A percentile compares a stretch with the other conserved stretches of the same genome.
These are phyloP conservation scores for Tetragonisca angustula DNA, from an alignment of 2,888 invertebrate genomes.

Conservation along the genomic window DNA sequence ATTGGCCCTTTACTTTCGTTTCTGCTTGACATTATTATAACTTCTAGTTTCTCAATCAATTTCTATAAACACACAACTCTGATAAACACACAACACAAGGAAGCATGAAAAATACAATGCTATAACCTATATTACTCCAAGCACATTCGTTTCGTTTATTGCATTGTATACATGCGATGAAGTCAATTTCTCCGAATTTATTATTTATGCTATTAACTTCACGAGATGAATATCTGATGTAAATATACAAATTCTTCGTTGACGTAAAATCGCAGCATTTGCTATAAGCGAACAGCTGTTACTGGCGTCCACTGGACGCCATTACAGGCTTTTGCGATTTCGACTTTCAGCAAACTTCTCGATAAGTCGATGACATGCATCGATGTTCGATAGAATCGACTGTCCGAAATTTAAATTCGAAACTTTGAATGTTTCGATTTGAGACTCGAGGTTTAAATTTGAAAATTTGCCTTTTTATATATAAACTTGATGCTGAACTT, in stretches of 20 bases:
- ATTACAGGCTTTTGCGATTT: constrained; percentile 40
- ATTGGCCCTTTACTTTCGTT: constrained; percentile 85
- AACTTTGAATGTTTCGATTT: neutral
- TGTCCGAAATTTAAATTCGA: neutral
- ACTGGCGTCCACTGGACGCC: constrained; percentile 40
- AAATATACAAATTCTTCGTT: neutral
- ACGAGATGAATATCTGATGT: neutral
- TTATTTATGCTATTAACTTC: too few species aligned
- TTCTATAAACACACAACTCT: neutral
- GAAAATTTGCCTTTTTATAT: neutral
- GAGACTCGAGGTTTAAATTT: neutral
- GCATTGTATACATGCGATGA: neutral
- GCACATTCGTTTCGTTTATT: neutral
- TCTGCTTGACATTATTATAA: constrained; percentile 68
- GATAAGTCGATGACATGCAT: neutral
- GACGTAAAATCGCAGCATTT: too few species aligned
- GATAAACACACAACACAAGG: neutral
- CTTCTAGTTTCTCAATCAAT: neutral
- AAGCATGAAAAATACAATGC: constrained; percentile 7
- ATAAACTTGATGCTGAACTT: neutral
- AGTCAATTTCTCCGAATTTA: neutral
- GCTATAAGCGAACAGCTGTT: constrained; percentile 46
- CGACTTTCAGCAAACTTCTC: constrained; percentile 6
- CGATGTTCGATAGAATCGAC: constrained; percentile 22
- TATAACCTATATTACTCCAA: constrained; percentile 28